Base-by-base conservation (phyloP, 2,797 vertebrate species). In the Periparus ater region DNA sequence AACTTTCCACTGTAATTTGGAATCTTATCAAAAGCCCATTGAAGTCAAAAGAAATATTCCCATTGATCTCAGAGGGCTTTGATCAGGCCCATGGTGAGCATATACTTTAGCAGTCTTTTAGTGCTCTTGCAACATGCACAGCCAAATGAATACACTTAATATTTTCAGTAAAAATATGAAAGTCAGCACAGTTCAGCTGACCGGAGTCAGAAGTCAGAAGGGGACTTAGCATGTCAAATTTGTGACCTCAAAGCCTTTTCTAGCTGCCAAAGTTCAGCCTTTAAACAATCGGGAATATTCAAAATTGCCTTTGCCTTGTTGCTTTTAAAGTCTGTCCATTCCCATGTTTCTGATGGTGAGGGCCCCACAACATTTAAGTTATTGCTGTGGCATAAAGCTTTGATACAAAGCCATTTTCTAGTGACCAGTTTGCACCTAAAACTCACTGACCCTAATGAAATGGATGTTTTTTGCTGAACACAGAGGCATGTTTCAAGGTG, bases 41-140 rank as follows among this genome's bases (percentile, higher is more conserved):
- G 85, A 96, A 96, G 70, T 95, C 85, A 94, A 96, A 95, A 80
- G 94, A 94, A 96, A 90, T 90, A 96, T 88, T 95, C 88, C 71
- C 50, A 95, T 88, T 95, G 90, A 96, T 96, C 91, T 96, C 80
- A 63, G 48, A 95, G 74, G 80, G 48, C 96, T 96, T 96, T 96
- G 95, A 96, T 96, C 91, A 95, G 74, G 23, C 34, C 63, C 32
- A 50, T 87, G 70, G 88, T 79, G 91, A 97, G 75, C 62, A 34
- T 81, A 85, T 94, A 85, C 75, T 95, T 97, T 91, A 94, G 75
- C 88, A 93, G 85, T 86, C 86, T 89, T 95, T 85, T 93, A 94
- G 53, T 53, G 68, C 60, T 92, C 87, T 78, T 92, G 89, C 91
- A 96, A 95, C 78, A 81, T 40, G 84, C 80, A 84, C 75, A 83